A percentile compares a stretch with the other conserved stretches of the same genome.
Conservation (phyloP, 2,888 invertebrate species). For the Sinhomidia bicolor region DNA sequence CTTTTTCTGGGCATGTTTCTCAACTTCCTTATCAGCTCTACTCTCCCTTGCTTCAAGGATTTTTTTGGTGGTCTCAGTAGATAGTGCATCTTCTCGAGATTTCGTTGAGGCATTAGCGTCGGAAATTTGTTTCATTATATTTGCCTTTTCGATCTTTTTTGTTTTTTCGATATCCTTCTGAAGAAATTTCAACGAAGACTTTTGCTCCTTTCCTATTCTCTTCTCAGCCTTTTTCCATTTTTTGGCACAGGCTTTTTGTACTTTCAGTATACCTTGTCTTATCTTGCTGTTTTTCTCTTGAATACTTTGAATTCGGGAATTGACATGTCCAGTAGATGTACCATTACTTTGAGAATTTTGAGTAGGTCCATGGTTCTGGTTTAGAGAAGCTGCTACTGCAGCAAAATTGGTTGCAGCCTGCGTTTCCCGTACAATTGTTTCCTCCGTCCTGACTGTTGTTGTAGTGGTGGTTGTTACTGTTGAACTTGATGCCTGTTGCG, state of each 20-base stretch:
- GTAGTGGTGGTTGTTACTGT: constrained; percentile 19
- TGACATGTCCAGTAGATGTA: background rate
- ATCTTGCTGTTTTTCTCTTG: constrained; percentile 69
- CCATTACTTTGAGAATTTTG: background rate
- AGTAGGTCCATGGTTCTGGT: background rate
- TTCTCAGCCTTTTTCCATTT: constrained; percentile 70
- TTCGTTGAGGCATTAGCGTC: constrained; percentile 71
- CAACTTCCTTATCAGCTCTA: constrained; percentile 73
- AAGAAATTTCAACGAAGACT: constrained; percentile 45
- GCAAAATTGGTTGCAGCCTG: constrained; percentile 60
- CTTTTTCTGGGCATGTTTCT: constrained; percentile 71
- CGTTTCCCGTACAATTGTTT: constrained; percentile 42
- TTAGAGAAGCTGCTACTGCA: constrained; percentile 55
- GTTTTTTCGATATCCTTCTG: constrained; percentile 54
- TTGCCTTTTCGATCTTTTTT: constrained; percentile 68
- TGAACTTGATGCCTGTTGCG: background rate
- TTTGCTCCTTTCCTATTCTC: constrained; percentile 57
- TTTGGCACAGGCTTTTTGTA: constrained; percentile 58
- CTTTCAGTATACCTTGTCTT: constrained; percentile 54
- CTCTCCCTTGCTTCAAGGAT: constrained; percentile 74
- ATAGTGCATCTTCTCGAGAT: constrained; percentile 64
- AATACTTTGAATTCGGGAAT: constrained; percentile 42
- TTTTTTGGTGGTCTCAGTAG: constrained; percentile 71
- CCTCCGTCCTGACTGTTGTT: constrained; percentile 30
- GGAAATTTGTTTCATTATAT: constrained; percentile 62